A percentile compares a stretch with the other conserved stretches of the same genome.
These are phyloP conservation scores for Calephelis virginiensis DNA, from an alignment of 1,140 invertebrate species.

Conservation along the genomic window DNA sequence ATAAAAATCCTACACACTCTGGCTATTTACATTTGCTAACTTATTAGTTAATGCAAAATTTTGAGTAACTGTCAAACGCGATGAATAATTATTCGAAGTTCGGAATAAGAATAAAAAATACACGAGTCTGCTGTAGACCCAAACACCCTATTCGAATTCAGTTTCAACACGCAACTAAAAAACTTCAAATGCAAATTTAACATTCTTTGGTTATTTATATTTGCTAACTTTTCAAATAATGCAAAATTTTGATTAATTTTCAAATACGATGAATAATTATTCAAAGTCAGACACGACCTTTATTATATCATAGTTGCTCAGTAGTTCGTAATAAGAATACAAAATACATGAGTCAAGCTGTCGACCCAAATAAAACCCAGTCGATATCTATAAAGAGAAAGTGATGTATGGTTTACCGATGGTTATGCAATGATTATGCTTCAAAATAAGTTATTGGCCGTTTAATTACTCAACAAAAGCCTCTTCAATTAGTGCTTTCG, in stretches of 20 bases:
- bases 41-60: too few species aligned
- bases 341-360: constrained; percentile 48
- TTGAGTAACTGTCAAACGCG: too few species aligned
- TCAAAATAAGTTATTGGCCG: constrained; percentile 43
- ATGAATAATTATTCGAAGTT: too few species aligned
- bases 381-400: constrained; percentile 63
- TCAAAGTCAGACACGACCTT: constrained; percentile 36
- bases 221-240: neutral
- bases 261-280: neutral
- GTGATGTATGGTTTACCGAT: constrained; percentile 57
- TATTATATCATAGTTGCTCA: constrained; percentile 28
- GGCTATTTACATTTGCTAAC: too few species aligned
- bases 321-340: constrained; percentile 48
- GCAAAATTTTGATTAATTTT: neutral
- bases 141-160: too few species aligned
- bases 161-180: too few species aligned
- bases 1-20: too few species aligned
- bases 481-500: constrained; percentile 25
- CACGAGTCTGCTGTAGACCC: too few species aligned
- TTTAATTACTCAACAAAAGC: constrained; percentile 30
- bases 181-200: too few species aligned
- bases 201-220: too few species aligned
- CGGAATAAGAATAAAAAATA: too few species aligned
- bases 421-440: constrained; percentile 48
- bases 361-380: constrained; percentile 54